Evolutionary conservation across 2,888 invertebrate species (phyloP), one percentile per base, ranked within the genome.

Genomic region (Bibio marci): DNA sequence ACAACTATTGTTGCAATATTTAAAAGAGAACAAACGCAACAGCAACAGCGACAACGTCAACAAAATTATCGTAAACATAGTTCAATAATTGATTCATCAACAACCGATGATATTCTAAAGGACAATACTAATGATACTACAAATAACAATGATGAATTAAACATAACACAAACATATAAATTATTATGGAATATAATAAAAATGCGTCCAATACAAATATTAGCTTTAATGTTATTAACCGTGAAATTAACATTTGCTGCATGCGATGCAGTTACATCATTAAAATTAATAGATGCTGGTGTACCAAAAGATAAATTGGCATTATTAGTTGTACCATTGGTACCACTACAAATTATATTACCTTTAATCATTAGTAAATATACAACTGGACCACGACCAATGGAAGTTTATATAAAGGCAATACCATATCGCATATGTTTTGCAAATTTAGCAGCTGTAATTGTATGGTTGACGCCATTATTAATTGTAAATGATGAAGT

Each of bases 251-350:
- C 91, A 3, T 98, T 97, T 64, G 82, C 92, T 30, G 92, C 95
- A 1, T 82, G 88, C 43, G 98, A 98, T 65, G 82, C 88, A 17
- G 87, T 97, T 1, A 88, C 95, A 15, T 82, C 87, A 3, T 66
- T 98, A 43, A 98, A 98, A 62, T 65, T 99, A 36, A 85, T 97
- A 2, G 97, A 95, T 60, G 83, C 83, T 19, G 98, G 98, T 12
- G 85, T 99, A 36, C 91, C 94, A 0, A 88, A 91, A 53, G 97
- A 97, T 57, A 82, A 85, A 50, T 64, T 98, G 41, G 97, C 95
- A 1, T 63, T 97, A 40, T 68, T 99, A 53, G 90, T 88, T 2
- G 76, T 98, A 28, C 94, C 95, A 12, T 65, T 98, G 56, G 83
- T 92, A 36, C 95, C 98, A 11, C 66, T 98, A 33, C 95, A 97